Base-by-base conservation (phyloP, 1,140 invertebrate genomes). In the Diabrotica undecimpunctata region DNA sequence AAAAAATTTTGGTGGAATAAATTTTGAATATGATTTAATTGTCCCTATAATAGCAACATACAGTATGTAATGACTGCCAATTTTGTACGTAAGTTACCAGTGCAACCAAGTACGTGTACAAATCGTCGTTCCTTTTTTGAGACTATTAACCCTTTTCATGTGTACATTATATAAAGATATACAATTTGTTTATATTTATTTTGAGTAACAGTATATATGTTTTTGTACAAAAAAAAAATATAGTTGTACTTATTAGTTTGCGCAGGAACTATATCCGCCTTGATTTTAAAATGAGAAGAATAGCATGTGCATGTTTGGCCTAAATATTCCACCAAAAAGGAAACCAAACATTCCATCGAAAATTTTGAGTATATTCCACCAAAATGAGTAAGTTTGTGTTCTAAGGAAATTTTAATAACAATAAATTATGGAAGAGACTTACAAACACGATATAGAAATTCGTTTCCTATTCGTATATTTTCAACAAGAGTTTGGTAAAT, bases 81-180 rank as follows among this genome's bases (percentile, higher is more conserved):
- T 75, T 75, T 75, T 75, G 72, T 75, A 75, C 70, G 70, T 73
- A 68, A 76, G 74, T 76, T 76, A 76, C 74, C 74, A 76, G 73
- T 76, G 74, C 72, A 75, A 76, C 74, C 74, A 76, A 76, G 73
- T 76, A 75, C 71, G 72, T 74, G 73, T 76, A 76, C 73, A 76
- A 75, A 75, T 72, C 67, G 65, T 71, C 69, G 73, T 74, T 74
- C 73, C 73, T 75, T 73, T 69, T 65, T 62, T 65, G 68, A 66
- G 64, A 71, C 64, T 73, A 69, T 70, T 72, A 67, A 67, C 70
- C 25, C 62, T 68, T 69, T 72, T 68, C 65, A 65, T 68, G 69
- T 72, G 69, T 71, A 70, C 64, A 71, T 62, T 69, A 65, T 67
- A 65, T 62, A 61, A 66, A 62, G 54, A 65, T 64, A 62, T 61